Evolutionary conservation across 1,140 invertebrate species (phyloP).

Genomic region (Drosophila elegans): DNA sequence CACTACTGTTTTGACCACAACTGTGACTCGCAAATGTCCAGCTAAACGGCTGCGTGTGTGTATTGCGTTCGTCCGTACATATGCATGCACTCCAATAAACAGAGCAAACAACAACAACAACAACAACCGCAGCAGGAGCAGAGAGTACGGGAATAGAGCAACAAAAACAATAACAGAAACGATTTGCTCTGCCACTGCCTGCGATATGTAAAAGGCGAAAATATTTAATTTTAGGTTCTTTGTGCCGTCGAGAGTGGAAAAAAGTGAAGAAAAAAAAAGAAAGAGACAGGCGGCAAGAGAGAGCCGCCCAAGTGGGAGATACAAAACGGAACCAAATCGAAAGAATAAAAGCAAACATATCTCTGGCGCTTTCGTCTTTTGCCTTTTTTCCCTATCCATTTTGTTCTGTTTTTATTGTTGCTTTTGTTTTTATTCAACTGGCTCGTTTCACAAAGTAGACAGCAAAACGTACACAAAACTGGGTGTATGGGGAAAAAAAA

Average conservation of each 20-base stretch:
- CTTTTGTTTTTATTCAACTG: slow-evolving; percentile 53
- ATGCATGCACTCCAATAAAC: slow-evolving; percentile 65
- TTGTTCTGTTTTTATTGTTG: slow-evolving; percentile 34
- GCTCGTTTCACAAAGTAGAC: slow-evolving; percentile 74
- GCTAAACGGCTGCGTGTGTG: slow-evolving; percentile 31
- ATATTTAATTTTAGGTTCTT: slow-evolving; percentile 84
- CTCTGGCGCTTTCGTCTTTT: slow-evolving; percentile 70
- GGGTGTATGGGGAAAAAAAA: slow-evolving; percentile 26
- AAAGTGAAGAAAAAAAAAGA: slow-evolving; percentile 24
- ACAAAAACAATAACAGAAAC: slow-evolving; percentile 33
- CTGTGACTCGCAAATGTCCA: slow-evolving; percentile 32
- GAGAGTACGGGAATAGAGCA: slow-evolving; percentile 34
- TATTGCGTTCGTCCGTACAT: slow-evolving; percentile 6
- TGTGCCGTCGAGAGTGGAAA: slow-evolving; percentile 58
- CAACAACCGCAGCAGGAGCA: slow-evolving; percentile 18
- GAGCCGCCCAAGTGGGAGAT: slow-evolving; percentile 2
- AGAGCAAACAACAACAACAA: slow-evolving; percentile 31
- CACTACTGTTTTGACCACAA: slow-evolving; percentile 19
- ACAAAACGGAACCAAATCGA: slow-evolving; percentile 48
- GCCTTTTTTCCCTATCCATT: slow-evolving; percentile 17
- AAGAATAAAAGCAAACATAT: slow-evolving; percentile 52
- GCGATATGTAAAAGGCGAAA: slow-evolving; percentile 81
- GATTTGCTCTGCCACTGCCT: slow-evolving; percentile 75
- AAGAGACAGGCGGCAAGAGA: slow-evolving; percentile 6
- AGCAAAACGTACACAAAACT: slow-evolving; percentile 59